Base-by-base conservation (phyloP, 2,888 invertebrate species). In the Craniophora ligustri region DNA sequence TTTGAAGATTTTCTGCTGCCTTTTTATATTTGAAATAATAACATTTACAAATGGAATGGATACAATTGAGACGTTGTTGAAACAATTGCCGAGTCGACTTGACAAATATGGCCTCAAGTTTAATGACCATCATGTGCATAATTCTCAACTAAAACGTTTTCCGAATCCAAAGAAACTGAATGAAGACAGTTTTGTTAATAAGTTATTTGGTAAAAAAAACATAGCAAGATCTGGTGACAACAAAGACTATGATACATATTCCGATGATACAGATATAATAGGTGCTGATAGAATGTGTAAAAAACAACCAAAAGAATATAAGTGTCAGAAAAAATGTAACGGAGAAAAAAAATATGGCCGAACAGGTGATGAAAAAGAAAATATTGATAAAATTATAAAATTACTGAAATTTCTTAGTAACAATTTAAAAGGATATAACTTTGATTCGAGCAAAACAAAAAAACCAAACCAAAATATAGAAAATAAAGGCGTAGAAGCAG, bases 211-310 rank as follows among this genome's bases (percentile, higher is more conserved):
- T 4, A n/a, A 6, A 2, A 18, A 60, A n/a, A 36, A 31, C 1
- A 30, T 13, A 5, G 5, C 5, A 13, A 23, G 30, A 41, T 14
- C 40, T 23, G 14, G 5, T 7, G 13, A 7, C 3, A 16, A 26
- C 8, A 2, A 50, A 1, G 18, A 13, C 13, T 35, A 32, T n/a
- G 36, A 36, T 8, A 6, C 5, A 40, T 7, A 39, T n/a, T n/a
- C n/a, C n/a, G n/a, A n/a, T 11, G 13, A 42, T 7, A 11, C 10
- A n/a, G 26, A 0, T 14, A n/a, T 13, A 0, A 18, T 8, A 0
- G 23, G 26, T 10, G 18, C 10, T 10, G 49, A 49, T 4, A 45
- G 67, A 31, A 66, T 63, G 0, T 51, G 67, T 28, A 42, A 1
- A 14, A 53, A 42, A 15, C 2, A 0, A 32, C 21, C 34, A 5